A percentile compares a stretch with the other conserved stretches of the same genome.
These are phyloP conservation scores for Campopleginae sp. DNA, from an alignment of 2,888 invertebrate genomes.

Conservation along the genomic window DNA sequence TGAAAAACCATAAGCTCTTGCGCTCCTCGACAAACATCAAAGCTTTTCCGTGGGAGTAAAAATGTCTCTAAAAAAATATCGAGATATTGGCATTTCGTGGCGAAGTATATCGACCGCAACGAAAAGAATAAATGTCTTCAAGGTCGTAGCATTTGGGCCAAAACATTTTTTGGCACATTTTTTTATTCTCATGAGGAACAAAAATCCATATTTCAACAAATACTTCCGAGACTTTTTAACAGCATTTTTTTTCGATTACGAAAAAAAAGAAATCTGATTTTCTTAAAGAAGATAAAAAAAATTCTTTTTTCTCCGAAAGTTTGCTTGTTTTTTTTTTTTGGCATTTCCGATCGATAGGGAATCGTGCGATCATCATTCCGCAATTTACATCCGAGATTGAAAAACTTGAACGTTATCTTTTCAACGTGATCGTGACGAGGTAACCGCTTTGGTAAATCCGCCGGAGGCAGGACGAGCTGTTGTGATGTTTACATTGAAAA, in stretches of 20 bases:
- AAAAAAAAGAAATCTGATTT: neutral
- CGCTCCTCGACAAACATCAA: constrained; percentile 3
- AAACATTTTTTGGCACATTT: neutral
- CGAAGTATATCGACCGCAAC: neutral
- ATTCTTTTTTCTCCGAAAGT: too few species aligned
- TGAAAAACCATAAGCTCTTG: neutral
- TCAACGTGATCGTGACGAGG: too few species aligned
- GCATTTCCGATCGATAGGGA: too few species aligned
- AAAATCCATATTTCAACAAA: neutral
- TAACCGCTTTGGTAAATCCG: neutral
- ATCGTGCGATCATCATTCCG: too few species aligned
- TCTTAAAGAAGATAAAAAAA: too few species aligned
- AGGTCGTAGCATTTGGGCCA: too few species aligned
- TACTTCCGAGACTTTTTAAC: neutral
- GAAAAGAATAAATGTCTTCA: neutral
- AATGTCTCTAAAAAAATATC: neutral
- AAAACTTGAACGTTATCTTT: too few species aligned
- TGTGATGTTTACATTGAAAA: neutral
- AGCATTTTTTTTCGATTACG: neutral
- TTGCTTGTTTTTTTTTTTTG: too few species aligned
- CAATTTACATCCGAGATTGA: too few species aligned
- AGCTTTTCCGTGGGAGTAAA: neutral
- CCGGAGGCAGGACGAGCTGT: neutral
- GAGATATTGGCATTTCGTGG: neutral
- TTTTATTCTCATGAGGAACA: neutral